A percentile compares a stretch with the other conserved stretches of the same genome.
These are phyloP conservation scores for Myripristis jacobus DNA, from an alignment of 2,797 vertebrate genomes.

Conservation along the genomic window DNA sequence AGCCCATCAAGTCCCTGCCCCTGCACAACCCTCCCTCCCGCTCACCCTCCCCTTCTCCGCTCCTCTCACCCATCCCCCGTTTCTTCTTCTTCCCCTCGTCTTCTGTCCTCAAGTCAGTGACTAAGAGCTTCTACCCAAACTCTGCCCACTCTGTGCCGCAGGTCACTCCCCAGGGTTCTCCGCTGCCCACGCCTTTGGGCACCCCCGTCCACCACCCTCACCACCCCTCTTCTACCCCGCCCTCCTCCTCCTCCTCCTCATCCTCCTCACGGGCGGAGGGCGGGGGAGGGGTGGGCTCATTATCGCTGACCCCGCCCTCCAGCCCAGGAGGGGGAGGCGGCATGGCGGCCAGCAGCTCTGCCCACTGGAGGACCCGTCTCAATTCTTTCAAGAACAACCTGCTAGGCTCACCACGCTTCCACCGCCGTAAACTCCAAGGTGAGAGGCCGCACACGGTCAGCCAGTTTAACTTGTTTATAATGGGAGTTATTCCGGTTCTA, in stretches of 20 bases:
- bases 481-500: neutral
- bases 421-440: constrained; percentile 95
- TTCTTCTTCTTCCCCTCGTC: constrained; percentile 87
- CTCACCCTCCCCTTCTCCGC: constrained; percentile 85
- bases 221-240: constrained; percentile 85
- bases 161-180: constrained; percentile 90
- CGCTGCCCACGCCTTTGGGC: constrained; percentile 90
- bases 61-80: constrained; percentile 84
- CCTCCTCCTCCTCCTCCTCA: constrained; percentile 91
- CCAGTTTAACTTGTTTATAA: no score
- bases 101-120: constrained; percentile 85
- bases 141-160: constrained; percentile 86
- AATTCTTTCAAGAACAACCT: constrained; percentile 96
- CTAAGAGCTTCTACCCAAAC: constrained; percentile 80
- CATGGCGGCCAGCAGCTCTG: constrained; percentile 89
- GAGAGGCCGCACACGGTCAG: no score
- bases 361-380: constrained; percentile 92
- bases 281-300: constrained; percentile 82
- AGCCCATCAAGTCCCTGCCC: constrained; percentile 89
- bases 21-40: constrained; percentile 83
- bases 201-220: constrained; percentile 91
- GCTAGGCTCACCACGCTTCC: constrained; percentile 93
- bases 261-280: constrained; percentile 86
- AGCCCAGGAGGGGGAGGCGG: constrained; percentile 85
- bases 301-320: constrained; percentile 89